phyloP scores from a whole-genome alignment of 2,797 vertebrate genomes.

The Paramormyrops hopkinsi region DNA sequence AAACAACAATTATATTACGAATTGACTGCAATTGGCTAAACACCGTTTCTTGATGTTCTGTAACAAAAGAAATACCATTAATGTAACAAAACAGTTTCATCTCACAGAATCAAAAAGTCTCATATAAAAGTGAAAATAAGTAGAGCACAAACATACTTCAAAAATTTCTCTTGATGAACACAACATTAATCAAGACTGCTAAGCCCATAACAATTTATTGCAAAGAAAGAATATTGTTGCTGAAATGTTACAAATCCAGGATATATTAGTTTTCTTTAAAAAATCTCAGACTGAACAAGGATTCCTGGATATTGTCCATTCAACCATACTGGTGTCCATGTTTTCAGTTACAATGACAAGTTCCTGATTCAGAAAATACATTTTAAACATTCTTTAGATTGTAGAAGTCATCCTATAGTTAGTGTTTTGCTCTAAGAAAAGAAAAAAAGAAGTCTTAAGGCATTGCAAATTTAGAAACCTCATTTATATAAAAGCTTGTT shows the following conservation, averaged over 20 bases:
- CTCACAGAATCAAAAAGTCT: slow-evolving; percentile 43
- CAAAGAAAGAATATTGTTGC: slow-evolving; percentile 68
- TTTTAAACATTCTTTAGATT: slow-evolving; percentile 54
- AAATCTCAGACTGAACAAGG: slow-evolving; percentile 42
- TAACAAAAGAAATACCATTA: slow-evolving; percentile 50
- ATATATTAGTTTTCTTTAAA: slow-evolving; percentile 53
- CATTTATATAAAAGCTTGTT: slow-evolving; percentile 66
- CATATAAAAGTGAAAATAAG: slow-evolving; percentile 38
- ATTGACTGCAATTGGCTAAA: slow-evolving; percentile 27
- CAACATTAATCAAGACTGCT: slow-evolving; percentile 79
- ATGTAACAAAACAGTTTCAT: slow-evolving; percentile 54
- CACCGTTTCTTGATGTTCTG: slow-evolving; percentile 38
- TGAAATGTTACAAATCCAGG: slow-evolving; percentile 75
- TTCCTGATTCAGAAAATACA: slow-evolving; percentile 75
- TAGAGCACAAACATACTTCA: slow-evolving; percentile 21
- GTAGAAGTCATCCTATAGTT: slow-evolving; percentile 75
- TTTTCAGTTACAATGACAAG: slow-evolving; percentile 74
- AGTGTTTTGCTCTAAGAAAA: slow-evolving; percentile 78
- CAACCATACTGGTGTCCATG: slow-evolving; percentile 61
- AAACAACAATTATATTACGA: slow-evolving; percentile 52
- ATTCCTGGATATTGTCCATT: slow-evolving; percentile 53
- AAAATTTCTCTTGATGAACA: slow-evolving; percentile 53
- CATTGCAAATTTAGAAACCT: slow-evolving; percentile 78
- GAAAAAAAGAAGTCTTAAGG: slow-evolving; percentile 71
- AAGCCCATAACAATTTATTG: slow-evolving; percentile 67